Conservation (phyloP, 2,888 invertebrate species). For the Brenthis daphne region DNA sequence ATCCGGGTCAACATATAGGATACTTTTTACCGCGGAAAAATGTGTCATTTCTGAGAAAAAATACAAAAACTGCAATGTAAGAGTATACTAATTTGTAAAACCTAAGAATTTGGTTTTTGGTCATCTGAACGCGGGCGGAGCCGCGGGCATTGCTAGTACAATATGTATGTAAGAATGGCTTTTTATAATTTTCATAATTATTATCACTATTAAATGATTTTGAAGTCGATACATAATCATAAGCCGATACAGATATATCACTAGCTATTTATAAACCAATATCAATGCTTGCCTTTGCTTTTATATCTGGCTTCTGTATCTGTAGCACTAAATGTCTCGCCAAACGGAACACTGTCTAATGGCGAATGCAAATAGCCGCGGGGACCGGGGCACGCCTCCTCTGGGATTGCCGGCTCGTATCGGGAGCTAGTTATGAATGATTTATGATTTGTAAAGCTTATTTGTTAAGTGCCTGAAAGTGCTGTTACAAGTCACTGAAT, state of each 20-base stretch:
- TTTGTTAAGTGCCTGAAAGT: conserved; percentile 17
- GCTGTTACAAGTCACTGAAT: background rate
- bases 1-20: too few relatives aligned
- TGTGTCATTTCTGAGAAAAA: too few relatives aligned
- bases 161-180: too few relatives aligned
- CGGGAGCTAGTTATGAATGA: conserved; percentile 29
- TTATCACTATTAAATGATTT: too few relatives aligned
- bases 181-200: too few relatives aligned
- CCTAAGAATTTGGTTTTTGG: too few relatives aligned
- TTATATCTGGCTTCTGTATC: background rate
- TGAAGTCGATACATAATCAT: too few relatives aligned
- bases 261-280: background rate
- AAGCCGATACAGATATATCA: background rate
- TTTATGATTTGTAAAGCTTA: conserved; percentile 23
- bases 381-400: conserved; percentile 19
- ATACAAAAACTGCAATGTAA: too few relatives aligned
- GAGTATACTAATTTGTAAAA: too few relatives aligned
- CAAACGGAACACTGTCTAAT: conserved; percentile 29
- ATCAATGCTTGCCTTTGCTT: background rate
- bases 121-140: too few relatives aligned
- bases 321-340: conserved; percentile 18
- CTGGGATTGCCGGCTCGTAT: conserved; percentile 17
- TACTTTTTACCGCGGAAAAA: too few relatives aligned
- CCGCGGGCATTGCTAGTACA: too few relatives aligned
- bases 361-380: conserved; percentile 28